Evolutionary conservation across 2,797 vertebrate species (phyloP).

Genomic region (Helarctos malayanus): DNA sequence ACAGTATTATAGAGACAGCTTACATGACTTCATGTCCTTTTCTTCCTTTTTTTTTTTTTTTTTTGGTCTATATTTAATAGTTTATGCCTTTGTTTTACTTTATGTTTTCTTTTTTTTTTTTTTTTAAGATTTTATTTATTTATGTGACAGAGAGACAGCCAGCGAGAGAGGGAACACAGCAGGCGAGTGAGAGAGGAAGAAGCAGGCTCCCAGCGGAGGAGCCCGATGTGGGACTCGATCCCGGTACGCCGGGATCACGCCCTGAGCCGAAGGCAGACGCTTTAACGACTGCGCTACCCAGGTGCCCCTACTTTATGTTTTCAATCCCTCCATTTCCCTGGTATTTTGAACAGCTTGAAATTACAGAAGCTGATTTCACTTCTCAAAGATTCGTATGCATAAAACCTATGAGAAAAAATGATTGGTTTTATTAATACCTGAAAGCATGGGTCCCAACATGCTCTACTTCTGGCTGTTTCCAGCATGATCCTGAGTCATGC

Average conservation of each 20-base stretch:
- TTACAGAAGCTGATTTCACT: slow-evolving; percentile 41
- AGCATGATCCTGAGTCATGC: not conserved
- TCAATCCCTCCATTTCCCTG: not conserved
- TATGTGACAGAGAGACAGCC: too few relatives aligned
- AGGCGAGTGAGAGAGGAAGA: too few relatives aligned
- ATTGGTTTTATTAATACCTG: not conserved
- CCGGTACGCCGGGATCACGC: too few relatives aligned
- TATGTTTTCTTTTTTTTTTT: too few relatives aligned
- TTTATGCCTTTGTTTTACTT: slow-evolving; percentile 10
- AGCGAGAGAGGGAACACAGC: too few relatives aligned
- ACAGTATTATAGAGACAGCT: not conserved
- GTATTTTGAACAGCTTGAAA: slow-evolving; percentile 26
- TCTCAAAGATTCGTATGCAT: not conserved
- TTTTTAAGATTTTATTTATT: too few relatives aligned
- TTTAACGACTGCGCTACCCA: too few relatives aligned
- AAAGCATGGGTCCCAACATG: too few relatives aligned
- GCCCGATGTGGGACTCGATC: too few relatives aligned
- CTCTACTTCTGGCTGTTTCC: not conserved
- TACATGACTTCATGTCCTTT: not conserved
- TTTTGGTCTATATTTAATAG: not conserved
- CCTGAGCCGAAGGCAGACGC: too few relatives aligned
- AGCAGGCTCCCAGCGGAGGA: too few relatives aligned
- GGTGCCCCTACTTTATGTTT: not conserved
- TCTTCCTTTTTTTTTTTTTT: not conserved
- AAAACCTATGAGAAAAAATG: not conserved